Conservation (phyloP, 2,888 invertebrate species). For the Phragmatobia fuliginosa region DNA sequence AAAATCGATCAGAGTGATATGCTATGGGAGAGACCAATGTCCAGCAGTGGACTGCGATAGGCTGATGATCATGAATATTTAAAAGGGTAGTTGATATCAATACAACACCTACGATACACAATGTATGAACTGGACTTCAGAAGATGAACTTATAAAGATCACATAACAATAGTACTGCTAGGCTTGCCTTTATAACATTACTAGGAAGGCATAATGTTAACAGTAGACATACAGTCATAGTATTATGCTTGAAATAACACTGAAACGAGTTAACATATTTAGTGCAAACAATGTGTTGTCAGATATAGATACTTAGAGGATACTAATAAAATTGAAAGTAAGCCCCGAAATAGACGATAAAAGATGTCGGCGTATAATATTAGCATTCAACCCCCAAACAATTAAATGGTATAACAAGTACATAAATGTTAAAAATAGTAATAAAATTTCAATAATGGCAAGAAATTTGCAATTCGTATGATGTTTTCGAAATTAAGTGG, state of each 20-base stretch:
- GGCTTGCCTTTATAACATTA: no score
- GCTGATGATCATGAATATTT: no score
- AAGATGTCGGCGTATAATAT: neutral
- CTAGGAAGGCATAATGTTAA: neutral
- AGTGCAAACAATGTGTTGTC: conserved; percentile 9
- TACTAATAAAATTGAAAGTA: conserved; percentile 15
- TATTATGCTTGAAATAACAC: no score
- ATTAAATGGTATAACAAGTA: conserved; percentile 28
- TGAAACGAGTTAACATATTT: neutral
- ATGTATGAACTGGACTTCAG: neutral
- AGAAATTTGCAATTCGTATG: conserved; percentile 50
- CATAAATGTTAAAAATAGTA: conserved; percentile 28
- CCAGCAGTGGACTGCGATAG: no score
- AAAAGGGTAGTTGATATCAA: neutral
- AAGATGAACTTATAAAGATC: neutral
- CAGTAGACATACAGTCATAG: no score
- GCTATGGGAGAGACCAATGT: no score
- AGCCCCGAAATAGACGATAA: conserved; percentile 3
- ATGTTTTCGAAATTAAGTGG: conserved; percentile 36
- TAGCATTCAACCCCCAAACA: conserved; percentile 16
- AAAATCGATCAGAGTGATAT: no score
- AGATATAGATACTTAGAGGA: neutral
- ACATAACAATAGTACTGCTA: neutral
- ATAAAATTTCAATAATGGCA: conserved; percentile 52
- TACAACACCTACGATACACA: neutral